phyloP scores from a whole-genome alignment of 2,113 vertebrate genomes.

The Macroglossus sobrinus region DNA sequence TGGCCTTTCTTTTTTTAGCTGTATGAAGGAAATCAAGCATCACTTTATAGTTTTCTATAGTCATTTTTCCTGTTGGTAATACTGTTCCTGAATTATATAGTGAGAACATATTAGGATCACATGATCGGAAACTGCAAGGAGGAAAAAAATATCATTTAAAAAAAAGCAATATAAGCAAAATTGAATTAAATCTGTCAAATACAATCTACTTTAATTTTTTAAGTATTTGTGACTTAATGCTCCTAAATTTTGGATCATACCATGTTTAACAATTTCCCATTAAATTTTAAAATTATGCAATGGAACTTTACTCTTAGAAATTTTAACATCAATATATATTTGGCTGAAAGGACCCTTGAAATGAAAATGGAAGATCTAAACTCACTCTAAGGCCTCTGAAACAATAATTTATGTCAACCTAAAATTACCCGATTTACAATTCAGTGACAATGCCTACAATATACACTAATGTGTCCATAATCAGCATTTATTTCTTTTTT shows the following conservation, averaged over 20 bases:
- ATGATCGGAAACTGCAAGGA: slow-evolving; percentile 85
- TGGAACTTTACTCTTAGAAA: background rate
- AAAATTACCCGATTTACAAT: background rate
- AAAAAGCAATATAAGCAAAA: background rate
- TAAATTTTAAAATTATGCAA: slow-evolving; percentile 6
- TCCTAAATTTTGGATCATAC: slow-evolving; percentile 34
- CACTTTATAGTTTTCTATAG: slow-evolving; percentile 58
- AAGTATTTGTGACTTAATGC: background rate
- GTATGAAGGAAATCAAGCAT: slow-evolving; percentile 55
- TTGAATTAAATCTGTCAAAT: slow-evolving; percentile 25
- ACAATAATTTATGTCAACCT: background rate
- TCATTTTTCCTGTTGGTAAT: slow-evolving; percentile 76
- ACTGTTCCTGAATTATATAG: slow-evolving; percentile 88
- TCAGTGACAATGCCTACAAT: background rate
- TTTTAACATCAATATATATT: background rate
- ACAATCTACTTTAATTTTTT: background rate
- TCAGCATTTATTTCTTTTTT: background rate
- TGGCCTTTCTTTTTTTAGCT: slow-evolving; percentile 44
- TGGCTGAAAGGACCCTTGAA: background rate
- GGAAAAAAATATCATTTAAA: slow-evolving; percentile 26
- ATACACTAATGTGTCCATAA: background rate
- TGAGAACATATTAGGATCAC: slow-evolving; percentile 88
- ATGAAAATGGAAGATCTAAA: background rate
- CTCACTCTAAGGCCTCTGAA: background rate
- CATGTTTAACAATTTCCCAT: background rate